Conservation (phyloP, 2,797 vertebrate species). For the Zonotrichia albicollis region DNA sequence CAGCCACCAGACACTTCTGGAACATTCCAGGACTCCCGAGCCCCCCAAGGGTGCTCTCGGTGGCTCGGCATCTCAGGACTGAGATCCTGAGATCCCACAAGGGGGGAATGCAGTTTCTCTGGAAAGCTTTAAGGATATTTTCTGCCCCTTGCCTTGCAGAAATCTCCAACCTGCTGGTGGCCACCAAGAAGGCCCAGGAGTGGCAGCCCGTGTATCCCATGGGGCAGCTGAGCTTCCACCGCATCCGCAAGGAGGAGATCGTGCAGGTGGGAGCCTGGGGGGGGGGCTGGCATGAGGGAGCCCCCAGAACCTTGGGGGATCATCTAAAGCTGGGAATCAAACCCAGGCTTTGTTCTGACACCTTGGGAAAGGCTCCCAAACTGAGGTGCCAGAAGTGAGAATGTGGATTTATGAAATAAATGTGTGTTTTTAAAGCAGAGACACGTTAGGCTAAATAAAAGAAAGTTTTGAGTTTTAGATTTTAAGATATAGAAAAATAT, state of each 20-base stretch:
- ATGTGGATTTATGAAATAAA: background rate
- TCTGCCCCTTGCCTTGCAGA: conserved; percentile 75
- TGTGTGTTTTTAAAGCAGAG: background rate
- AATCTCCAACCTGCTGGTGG: conserved; percentile 94
- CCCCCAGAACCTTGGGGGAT: background rate
- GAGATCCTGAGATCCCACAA: too few species aligned
- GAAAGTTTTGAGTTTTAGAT: background rate
- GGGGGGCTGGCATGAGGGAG: background rate
- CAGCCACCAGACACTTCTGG: too few species aligned
- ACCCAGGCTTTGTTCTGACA: background rate
- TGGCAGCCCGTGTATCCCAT: conserved; percentile 77
- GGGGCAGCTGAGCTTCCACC: conserved; percentile 91
- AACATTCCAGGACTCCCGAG: too few species aligned
- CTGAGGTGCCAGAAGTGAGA: background rate
- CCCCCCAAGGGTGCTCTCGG: too few species aligned
- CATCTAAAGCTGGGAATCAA: background rate
- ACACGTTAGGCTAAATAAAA: background rate
- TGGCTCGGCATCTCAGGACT: too few species aligned
- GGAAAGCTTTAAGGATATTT: background rate
- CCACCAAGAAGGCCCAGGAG: conserved; percentile 86
- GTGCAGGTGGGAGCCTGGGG: conserved; percentile 79
- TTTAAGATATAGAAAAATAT: background rate
- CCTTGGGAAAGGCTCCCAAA: background rate
- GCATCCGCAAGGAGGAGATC: conserved; percentile 94
- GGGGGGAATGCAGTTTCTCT: too few species aligned